A percentile compares a stretch with the other conserved stretches of the same genome.
These are phyloP conservation scores for Meandrina meandrites DNA, from an alignment of 92 coral and sea anemone genomes.

Conservation along the genomic window DNA sequence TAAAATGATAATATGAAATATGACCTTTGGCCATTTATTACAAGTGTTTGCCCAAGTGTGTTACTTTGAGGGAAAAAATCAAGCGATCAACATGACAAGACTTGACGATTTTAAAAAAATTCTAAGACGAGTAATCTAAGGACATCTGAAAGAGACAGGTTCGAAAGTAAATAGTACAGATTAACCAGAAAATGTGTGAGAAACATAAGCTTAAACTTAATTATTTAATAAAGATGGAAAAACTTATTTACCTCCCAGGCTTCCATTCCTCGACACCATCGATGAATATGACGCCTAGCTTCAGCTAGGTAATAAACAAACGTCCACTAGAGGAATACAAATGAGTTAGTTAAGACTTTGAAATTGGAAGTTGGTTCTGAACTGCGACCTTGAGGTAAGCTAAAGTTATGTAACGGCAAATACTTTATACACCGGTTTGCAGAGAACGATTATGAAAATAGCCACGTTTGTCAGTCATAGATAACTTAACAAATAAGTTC, in stretches of 20 bases:
- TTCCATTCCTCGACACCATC: conserved; percentile 97
- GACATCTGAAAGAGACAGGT: neutral
- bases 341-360: neutral
- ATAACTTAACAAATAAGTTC: neutral
- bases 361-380: neutral
- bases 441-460: too few species aligned
- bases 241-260: conserved; percentile 89
- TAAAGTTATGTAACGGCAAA: neutral
- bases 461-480: neutral
- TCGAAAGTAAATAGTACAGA: neutral
- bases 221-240: neutral
- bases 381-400: neutral
- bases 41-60: too few species aligned
- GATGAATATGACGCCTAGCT: conserved; percentile 94
- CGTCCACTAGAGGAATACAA: conserved; percentile 79
- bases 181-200: neutral
- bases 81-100: neutral
- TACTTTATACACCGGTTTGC: too few species aligned
- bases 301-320: conserved; percentile 93
- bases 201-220: neutral
- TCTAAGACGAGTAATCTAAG: neutral
- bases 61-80: neutral
- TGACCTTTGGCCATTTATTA: conserved; percentile 1
- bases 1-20: neutral
- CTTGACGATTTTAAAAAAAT: neutral